Evolutionary conservation across 2,113 vertebrate species (phyloP).

Genomic region (Aldabrachelys gigantea): DNA sequence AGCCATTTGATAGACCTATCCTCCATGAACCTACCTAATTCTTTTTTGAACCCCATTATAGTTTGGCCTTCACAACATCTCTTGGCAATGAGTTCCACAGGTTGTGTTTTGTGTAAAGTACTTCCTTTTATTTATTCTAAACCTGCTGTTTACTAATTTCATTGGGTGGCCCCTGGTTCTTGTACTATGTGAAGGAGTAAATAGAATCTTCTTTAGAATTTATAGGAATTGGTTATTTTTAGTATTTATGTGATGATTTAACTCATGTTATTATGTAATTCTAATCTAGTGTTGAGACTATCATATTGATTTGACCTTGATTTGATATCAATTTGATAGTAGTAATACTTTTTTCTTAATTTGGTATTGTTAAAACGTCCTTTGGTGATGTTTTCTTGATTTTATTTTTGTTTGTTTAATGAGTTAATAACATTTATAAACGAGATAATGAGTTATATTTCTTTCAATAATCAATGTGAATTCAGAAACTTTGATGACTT

Average conservation of each 20-base stretch:
- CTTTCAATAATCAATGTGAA: background rate
- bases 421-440: background rate
- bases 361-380: background rate
- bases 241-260: background rate
- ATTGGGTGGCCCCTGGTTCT: too few species aligned
- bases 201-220: too few species aligned
- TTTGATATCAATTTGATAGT: background rate
- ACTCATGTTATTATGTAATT: background rate
- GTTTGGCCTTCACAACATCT: too few species aligned
- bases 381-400: background rate
- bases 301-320: background rate
- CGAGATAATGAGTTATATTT: background rate
- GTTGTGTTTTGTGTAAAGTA: too few species aligned
- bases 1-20: too few species aligned
- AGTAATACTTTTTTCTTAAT: background rate
- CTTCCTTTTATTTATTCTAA: too few species aligned
- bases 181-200: too few species aligned
- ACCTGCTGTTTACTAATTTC: too few species aligned
- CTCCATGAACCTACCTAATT: too few species aligned
- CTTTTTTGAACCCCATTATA: too few species aligned
- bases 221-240: background rate
- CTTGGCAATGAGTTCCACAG: too few species aligned
- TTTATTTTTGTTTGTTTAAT: background rate
- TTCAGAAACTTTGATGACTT: background rate
- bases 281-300: background rate